Evolutionary conservation across 2,113 vertebrate genomes (phyloP).

Genomic region (Colinus virginianus): DNA sequence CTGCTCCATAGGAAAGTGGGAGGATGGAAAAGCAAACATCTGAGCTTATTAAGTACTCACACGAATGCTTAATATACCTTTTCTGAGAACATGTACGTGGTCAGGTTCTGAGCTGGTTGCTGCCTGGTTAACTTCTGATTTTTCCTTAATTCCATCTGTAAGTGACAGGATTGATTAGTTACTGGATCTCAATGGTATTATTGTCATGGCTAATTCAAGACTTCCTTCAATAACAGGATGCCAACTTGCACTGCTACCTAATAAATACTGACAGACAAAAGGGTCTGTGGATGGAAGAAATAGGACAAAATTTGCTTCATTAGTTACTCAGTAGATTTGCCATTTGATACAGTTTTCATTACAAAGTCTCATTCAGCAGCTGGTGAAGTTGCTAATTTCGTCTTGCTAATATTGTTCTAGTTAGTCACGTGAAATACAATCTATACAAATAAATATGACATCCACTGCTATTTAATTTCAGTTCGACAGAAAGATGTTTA

Average conservation of each 20-base stretch:
- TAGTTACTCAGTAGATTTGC: constrained; percentile 16
- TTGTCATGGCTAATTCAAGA: not conserved
- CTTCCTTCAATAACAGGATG: not conserved
- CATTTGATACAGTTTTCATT: constrained; percentile 24
- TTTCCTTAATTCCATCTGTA: not conserved
- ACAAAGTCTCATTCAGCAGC: constrained; percentile 39
- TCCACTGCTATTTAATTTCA: constrained; percentile 60
- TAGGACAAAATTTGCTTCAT: constrained; percentile 25
- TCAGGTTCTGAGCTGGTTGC: not conserved
- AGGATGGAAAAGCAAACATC: not conserved
- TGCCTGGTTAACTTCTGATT: not conserved
- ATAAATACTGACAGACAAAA: constrained; percentile 17
- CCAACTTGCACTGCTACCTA: not conserved
- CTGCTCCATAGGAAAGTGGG: not conserved
- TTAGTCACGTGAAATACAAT: constrained; percentile 62
- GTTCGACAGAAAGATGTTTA: constrained; percentile 42
- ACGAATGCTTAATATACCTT: not conserved
- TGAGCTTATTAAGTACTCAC: not conserved
- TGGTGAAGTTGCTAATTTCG: constrained; percentile 58
- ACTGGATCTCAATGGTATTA: not conserved
- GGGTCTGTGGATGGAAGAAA: not conserved
- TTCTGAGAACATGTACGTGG: not conserved
- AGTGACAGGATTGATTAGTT: not conserved
- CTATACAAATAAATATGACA: constrained; percentile 56
- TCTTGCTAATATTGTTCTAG: constrained; percentile 42